Conservation (phyloP, 2,888 invertebrate species). For the Troides aeacus region DNA sequence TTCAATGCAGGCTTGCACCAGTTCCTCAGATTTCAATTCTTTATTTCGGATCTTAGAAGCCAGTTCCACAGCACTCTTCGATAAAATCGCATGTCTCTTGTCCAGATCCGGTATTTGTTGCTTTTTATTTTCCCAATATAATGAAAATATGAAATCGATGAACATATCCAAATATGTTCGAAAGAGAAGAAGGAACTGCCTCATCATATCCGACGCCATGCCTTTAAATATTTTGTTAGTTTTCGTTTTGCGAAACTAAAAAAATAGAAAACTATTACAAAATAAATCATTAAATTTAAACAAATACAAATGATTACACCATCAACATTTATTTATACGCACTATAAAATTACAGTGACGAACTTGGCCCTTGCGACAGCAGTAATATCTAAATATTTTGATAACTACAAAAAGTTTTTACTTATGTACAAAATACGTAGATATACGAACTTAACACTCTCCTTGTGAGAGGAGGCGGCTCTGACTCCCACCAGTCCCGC, state of each 20-base stretch:
- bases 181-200: constrained; percentile 53
- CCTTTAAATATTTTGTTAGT: constrained; percentile 59
- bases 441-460: no score
- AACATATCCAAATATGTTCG: constrained; percentile 58
- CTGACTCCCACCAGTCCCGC: no score
- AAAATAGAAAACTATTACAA: constrained; percentile 18
- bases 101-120: constrained; percentile 60
- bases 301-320: no score
- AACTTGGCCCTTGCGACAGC: no score
- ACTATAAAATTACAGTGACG: no score
- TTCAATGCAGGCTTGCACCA: constrained; percentile 87
- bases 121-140: constrained; percentile 57
- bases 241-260: constrained; percentile 55
- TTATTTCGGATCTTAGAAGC: constrained; percentile 83
- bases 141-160: constrained; percentile 58
- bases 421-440: no score
- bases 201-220: constrained; percentile 56
- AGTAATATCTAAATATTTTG: no score
- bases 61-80: constrained; percentile 83
- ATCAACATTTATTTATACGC: no score
- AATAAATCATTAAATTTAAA: neutral
- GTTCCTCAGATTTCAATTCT: constrained; percentile 83
- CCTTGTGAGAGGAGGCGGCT: no score
- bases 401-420: no score
- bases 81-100: constrained; percentile 53